Percentiles rank a stretch among this genome's conserved stretches.
Conservation (phyloP, 1,140 invertebrate species). For the Reticulitermes speratus region DNA sequence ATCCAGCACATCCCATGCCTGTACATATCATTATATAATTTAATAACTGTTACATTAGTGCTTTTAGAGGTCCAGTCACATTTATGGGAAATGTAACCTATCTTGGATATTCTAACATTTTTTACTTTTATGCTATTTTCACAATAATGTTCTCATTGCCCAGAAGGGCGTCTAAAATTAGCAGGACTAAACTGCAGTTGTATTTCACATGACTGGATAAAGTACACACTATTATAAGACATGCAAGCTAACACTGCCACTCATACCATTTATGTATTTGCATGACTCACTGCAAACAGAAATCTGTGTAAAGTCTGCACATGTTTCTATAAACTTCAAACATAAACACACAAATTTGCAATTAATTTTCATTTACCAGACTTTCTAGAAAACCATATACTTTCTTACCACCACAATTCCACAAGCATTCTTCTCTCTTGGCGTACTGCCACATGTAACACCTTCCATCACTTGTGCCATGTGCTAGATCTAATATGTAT, state of each 20-base stretch:
- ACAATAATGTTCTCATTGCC: too few species aligned
- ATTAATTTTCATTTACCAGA: background rate
- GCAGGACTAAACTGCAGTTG: too few species aligned
- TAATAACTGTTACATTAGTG: too few species aligned
- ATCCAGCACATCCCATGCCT: too few species aligned
- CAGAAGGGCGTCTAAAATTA: too few species aligned
- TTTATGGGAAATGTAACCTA: too few species aligned
- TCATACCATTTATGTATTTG: background rate
- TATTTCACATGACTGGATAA: background rate
- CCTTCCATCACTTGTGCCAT: background rate
- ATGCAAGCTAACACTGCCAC: background rate
- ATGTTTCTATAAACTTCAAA: background rate
- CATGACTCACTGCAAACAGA: background rate
- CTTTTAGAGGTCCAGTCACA: too few species aligned
- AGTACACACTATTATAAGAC: too few species aligned
- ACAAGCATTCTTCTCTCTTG: background rate
- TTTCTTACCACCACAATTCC: background rate
- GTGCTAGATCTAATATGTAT: too few species aligned
- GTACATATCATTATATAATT: background rate
- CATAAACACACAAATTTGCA: background rate
- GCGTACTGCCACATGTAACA: background rate
- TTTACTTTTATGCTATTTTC: too few species aligned
- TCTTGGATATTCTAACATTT: too few species aligned
- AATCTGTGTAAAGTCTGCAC: background rate
- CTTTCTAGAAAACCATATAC: background rate